Evolutionary conservation across 2,888 invertebrate species (phyloP).

Genomic region (Dryobotodes eremita): DNA sequence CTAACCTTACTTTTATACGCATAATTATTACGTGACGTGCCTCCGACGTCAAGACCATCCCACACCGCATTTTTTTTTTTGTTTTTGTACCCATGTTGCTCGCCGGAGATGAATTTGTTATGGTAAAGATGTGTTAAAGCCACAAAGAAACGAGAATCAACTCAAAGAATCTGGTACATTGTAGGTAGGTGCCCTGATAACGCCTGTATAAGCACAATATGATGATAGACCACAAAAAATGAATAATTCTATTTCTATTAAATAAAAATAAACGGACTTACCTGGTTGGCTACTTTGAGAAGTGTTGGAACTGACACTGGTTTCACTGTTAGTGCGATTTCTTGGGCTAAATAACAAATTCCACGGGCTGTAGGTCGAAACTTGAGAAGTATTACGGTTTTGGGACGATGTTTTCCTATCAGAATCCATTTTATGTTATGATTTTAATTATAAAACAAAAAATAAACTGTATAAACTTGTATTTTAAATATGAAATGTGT

Average conservation of each 20-base stretch:
- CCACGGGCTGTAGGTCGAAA: conserved; percentile 83
- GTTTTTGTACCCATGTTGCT: conserved; percentile 40
- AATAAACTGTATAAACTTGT: conserved; percentile 16
- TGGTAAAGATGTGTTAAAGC: neutral
- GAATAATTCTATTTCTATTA: neutral
- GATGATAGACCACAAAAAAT: conserved; percentile 1
- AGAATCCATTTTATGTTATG: conserved; percentile 79
- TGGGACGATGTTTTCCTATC: conserved; percentile 78
- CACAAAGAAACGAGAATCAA: conserved; percentile 2
- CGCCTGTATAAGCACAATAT: neutral
- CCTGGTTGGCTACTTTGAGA: conserved; percentile 80
- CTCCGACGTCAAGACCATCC: conserved; percentile 36
- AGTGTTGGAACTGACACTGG: conserved; percentile 80
- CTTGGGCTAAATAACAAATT: conserved; percentile 85
- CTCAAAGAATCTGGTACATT: neutral
- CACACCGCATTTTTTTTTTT: conserved; percentile 35
- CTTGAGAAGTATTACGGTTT: conserved; percentile 74
- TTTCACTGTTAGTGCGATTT: conserved; percentile 86
- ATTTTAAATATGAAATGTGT: conserved; percentile 18
- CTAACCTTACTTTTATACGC: conserved; percentile 64
- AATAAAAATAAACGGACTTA: conserved; percentile 66
- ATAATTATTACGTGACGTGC: conserved; percentile 49
- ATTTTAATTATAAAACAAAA: conserved; percentile 47
- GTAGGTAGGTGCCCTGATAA: neutral
- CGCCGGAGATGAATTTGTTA: conserved; percentile 20